These are phyloP conservation scores for Euwallacea fornicatus DNA, from an alignment of 1,140 invertebrate species.

Conservation along the genomic window DNA sequence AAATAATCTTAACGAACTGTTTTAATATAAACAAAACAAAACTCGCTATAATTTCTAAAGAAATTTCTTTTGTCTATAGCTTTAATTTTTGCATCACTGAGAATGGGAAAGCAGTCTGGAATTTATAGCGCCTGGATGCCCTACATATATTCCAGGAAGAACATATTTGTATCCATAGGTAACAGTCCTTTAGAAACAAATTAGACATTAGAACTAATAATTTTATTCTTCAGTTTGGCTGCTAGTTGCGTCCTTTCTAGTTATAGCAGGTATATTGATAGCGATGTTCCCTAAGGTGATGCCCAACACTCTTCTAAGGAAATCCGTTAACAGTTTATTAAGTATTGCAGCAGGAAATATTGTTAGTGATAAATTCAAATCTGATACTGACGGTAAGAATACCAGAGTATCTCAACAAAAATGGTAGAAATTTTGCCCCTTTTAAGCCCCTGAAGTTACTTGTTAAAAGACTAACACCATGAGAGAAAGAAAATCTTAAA, in stretches of 20 bases:
- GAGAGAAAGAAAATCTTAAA: too few relatives aligned
- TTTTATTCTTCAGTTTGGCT: slow-evolving; percentile 59
- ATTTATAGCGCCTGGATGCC: slow-evolving; percentile 54
- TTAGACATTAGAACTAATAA: slow-evolving; percentile 5
- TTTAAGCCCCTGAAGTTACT: too few relatives aligned
- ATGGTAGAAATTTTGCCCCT: background rate
- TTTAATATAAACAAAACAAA: too few relatives aligned
- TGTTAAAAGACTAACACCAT: too few relatives aligned
- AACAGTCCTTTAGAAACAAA: slow-evolving; percentile 22
- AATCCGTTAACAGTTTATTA: slow-evolving; percentile 58
- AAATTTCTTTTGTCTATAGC: slow-evolving; percentile 34
- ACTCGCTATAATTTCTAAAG: too few relatives aligned
- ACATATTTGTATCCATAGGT: slow-evolving; percentile 45
- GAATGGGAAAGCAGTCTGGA: slow-evolving; percentile 54
- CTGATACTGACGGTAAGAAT: slow-evolving; percentile 36
- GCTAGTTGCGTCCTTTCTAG: slow-evolving; percentile 58
- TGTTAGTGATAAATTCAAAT: slow-evolving; percentile 7
- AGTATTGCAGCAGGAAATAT: slow-evolving; percentile 40
- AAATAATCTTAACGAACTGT: too few relatives aligned
- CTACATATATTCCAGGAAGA: slow-evolving; percentile 26
- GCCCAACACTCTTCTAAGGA: slow-evolving; percentile 59
- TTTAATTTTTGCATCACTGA: slow-evolving; percentile 50
- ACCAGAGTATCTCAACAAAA: background rate
- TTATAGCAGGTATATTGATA: slow-evolving; percentile 59
- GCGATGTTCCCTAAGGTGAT: slow-evolving; percentile 62